Evolutionary conservation across 2,113 vertebrate genomes (phyloP), one percentile per base, ranked within the genome.

Genomic region (Chlamydotis undulata): DNA sequence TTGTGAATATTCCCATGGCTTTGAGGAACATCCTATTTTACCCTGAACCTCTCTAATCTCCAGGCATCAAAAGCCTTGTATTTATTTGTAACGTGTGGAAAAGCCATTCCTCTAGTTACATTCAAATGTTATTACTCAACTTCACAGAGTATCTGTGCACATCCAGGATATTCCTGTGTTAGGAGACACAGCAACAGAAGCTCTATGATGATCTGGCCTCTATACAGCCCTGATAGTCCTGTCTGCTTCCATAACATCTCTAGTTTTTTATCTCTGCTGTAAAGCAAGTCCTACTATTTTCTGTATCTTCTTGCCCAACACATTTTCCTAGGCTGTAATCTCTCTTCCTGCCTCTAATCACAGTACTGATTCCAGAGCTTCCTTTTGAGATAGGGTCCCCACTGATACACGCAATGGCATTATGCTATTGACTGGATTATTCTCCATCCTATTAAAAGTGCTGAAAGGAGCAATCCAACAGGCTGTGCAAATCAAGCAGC

Each of bases 341-440:
- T 64, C 83, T 68, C 76, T 96, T 95, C 88, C 95, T 96, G 88
- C 43, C 24, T 78, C 61, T 93, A 95, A 96, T 92, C 83, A 59
- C 73, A 10, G 39, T 84, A 64, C 52, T 92, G 86, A 93, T 87
- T 96, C 49, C 76, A 80, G 57, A 78, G 57, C 52, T 94, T 94
- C 83, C 90, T 93, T 90, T 65, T 43, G 57, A 80, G 76, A 95
- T 31, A 37, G 61, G 7, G 49, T 90, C 45, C 33, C 49, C 33
- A 35, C 53, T 81, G 69, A 78, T 49, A 45, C 9, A 81, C 29
- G 29, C 0, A 7, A 63, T 28, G 71, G 33, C 53, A 24, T 41
- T 61, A 50, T 21, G 25, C 31, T 57, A 55, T 78, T 63, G 68
- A 83, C 56, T 26, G 83, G 65, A 37, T 90, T 94, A 89, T 79